Evolutionary conservation across 2,888 invertebrate species (phyloP).

Genomic region (Tachina fera): DNA sequence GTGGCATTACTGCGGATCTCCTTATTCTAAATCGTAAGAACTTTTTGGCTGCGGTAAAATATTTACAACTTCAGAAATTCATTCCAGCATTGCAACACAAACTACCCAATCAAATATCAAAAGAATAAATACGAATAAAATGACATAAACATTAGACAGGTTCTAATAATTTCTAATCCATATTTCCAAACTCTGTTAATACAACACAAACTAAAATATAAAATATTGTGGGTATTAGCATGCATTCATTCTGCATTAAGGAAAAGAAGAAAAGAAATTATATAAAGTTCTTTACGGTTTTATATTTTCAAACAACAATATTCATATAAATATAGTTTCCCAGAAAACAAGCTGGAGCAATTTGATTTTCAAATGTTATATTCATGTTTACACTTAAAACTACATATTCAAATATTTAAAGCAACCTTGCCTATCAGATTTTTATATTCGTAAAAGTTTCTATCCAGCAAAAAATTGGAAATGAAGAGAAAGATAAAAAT

Average conservation of each 20-base stretch:
- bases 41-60: no score
- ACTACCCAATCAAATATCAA: constrained; percentile 17
- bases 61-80: no score
- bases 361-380: no score
- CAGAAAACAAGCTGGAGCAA: no score
- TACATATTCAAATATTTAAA: no score
- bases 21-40: no score
- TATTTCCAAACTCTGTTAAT: constrained; percentile 41
- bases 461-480: no score
- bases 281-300: constrained; percentile 60
- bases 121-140: background rate
- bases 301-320: constrained; percentile 37
- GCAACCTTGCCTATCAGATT: no score
- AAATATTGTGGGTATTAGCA: constrained; percentile 5
- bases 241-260: constrained; percentile 37
- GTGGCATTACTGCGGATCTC: no score
- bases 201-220: background rate
- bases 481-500: no score
- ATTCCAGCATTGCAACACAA: background rate
- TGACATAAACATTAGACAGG: constrained; percentile 17
- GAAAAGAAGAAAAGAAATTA: constrained; percentile 30
- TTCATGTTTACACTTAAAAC: no score
- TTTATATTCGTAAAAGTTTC: no score
- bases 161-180: constrained; percentile 35
- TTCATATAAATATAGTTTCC: background rate